Conservation (phyloP, 2,888 invertebrate species). For the Drosophila buzzatii region DNA sequence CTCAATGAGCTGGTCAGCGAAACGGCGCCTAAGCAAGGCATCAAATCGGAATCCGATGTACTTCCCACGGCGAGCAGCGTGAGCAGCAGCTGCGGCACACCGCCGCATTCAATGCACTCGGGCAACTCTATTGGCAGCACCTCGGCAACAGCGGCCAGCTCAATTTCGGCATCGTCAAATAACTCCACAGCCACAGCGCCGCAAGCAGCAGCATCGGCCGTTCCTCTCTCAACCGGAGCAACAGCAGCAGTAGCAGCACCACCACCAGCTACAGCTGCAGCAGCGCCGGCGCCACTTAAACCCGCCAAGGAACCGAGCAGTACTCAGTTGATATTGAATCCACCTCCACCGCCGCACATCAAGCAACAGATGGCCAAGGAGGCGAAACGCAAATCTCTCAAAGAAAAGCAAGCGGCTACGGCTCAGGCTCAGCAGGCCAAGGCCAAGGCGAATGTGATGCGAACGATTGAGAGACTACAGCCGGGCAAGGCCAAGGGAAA, state of each 20-base stretch:
- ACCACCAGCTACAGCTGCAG: not conserved
- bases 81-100: slow-evolving; percentile 82
- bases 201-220: slow-evolving; percentile 33
- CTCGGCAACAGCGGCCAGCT: slow-evolving; percentile 81
- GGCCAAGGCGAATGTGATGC: slow-evolving; percentile 88
- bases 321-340: slow-evolving; percentile 83
- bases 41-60: slow-evolving; percentile 35
- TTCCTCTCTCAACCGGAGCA: slow-evolving; percentile 30
- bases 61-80: slow-evolving; percentile 77
- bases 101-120: slow-evolving; percentile 83
- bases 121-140: slow-evolving; percentile 83
- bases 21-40: slow-evolving; percentile 29
- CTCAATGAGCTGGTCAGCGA: slow-evolving; percentile 86
- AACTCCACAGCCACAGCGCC: slow-evolving; percentile 65
- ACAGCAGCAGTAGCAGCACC: slow-evolving; percentile 7
- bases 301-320: slow-evolving; percentile 82
- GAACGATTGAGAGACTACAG: slow-evolving; percentile 93
- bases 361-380: slow-evolving; percentile 85
- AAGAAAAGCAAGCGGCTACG: slow-evolving; percentile 84
- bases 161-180: slow-evolving; percentile 69
- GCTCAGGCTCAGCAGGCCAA: slow-evolving; percentile 86
- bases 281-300: slow-evolving; percentile 28
- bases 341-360: slow-evolving; percentile 84
- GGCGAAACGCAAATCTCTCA: slow-evolving; percentile 84
- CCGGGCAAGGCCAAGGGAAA: slow-evolving; percentile 96